Base-by-base conservation (phyloP, 2,113 vertebrate genomes). In the Puma concolor region DNA sequence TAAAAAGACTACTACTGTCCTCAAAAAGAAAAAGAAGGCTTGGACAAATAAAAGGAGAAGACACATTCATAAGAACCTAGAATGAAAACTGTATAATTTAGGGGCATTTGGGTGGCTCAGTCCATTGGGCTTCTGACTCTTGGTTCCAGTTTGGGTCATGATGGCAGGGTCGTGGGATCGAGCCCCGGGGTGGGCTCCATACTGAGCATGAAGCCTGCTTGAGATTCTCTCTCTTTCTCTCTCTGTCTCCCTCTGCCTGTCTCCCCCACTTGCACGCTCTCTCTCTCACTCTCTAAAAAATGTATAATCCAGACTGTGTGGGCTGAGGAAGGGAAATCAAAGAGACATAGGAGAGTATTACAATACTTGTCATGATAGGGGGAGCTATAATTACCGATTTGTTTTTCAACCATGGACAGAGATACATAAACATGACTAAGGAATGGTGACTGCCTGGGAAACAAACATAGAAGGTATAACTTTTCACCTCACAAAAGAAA, bases 401-500 rank as follows among this genome's bases (percentile, higher is more conserved):
- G 44, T 66, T 41, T 57, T 21, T 27, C n/a, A 80, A 13, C 8
- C 69, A 17, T 66, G 50, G 36, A 44, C 7, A 64, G 63, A 10
- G 38, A 57, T 36, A 16, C 13, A 23, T 50, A 79, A 52, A 63
- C 4, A 15, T 74, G 52, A 85, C 50, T 48, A 85, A 87, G 27
- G 41, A 79, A 79, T 27, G 74, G 66, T 77, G 50, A 48, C 66
- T 96, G 50, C n/a, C 63, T 85, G 54, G 38, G 89, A 94, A 93
- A 80, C 66, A 92, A 71, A 94, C 82, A 48, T 17, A 41, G 54
- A 96, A 86, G 50, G 1, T 57, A 21, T 52, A 85, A 71, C 31
- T 91, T 96, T 93, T 82, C 66, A 38, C 36, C 31, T 63, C 69
- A 79, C 36, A 54, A 48, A 69, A 94, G 77, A 38, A 85, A 96